phyloP scores from a whole-genome alignment of 2,797 vertebrate species.

The Denticeps clupeoides region DNA sequence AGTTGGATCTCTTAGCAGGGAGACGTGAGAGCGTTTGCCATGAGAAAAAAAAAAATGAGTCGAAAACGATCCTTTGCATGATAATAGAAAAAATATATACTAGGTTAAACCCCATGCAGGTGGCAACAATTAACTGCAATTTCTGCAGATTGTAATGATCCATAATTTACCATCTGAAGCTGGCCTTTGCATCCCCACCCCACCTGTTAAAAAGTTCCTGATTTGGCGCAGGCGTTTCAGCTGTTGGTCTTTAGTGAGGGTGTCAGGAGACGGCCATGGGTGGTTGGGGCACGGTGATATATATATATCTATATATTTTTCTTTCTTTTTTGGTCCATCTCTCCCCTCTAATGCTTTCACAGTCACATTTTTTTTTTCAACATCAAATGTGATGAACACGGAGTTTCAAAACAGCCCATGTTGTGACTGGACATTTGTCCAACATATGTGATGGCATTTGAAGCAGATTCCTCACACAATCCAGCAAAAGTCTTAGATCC shows the following conservation, averaged over 20 bases:
- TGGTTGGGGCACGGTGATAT: constrained; percentile 24
- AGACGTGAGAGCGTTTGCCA: neutral
- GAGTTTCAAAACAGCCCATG: too few species aligned
- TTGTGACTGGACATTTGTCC: too few species aligned
- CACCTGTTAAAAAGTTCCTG: constrained; percentile 44
- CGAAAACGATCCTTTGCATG: constrained; percentile 34
- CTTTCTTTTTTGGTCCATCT: constrained; percentile 9
- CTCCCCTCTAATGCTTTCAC: too few species aligned
- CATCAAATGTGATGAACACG: too few species aligned
- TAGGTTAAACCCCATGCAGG: constrained; percentile 64
- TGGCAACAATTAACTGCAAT: constrained; percentile 72
- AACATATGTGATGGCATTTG: too few species aligned
- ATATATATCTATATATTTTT: constrained; percentile 31
- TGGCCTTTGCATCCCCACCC: constrained; percentile 51
- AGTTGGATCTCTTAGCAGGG: too few species aligned
- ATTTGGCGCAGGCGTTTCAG: constrained; percentile 32
- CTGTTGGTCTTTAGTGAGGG: constrained; percentile 35
- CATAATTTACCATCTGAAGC: constrained; percentile 49
- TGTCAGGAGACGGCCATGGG: constrained; percentile 34
- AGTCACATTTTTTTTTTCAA: too few species aligned
- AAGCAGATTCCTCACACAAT: too few species aligned
- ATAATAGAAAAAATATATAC: constrained; percentile 57
- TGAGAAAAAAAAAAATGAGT: neutral
- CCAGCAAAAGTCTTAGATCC: too few species aligned
- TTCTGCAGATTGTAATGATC: constrained; percentile 67